These are phyloP conservation scores for Galago senegalensis DNA, from an alignment of 2,797 vertebrate species.

Conservation along the genomic window DNA sequence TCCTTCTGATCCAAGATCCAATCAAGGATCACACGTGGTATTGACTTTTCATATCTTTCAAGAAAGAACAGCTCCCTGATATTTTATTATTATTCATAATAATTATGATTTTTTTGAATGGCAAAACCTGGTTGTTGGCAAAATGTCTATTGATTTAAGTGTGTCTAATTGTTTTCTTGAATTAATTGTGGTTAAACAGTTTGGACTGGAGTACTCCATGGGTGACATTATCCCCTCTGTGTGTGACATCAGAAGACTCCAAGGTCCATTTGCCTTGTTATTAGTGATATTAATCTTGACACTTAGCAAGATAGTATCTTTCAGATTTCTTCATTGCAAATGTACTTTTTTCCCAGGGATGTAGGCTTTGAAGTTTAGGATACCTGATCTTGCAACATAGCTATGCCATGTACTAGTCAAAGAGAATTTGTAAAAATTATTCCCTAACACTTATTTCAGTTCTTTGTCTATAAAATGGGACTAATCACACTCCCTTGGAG, in stretches of 20 bases:
- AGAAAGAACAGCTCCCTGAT: background rate
- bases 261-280: background rate
- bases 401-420: background rate
- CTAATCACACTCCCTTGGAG: background rate
- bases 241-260: background rate
- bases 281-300: constrained; percentile 20
- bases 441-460: background rate
- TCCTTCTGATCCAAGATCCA: background rate
- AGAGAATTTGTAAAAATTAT: constrained; percentile 3
- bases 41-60: background rate
- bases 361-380: background rate
- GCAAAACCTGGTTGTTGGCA: background rate
- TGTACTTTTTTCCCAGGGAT: background rate
- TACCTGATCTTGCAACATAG: background rate
- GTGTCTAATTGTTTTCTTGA: background rate
- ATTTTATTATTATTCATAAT: constrained; percentile 10
- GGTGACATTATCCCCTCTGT: background rate
- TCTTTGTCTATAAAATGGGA: background rate
- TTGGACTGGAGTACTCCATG: background rate
- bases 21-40: background rate
- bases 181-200: background rate
- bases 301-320: background rate
- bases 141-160: background rate
- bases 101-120: background rate
- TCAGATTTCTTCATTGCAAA: background rate